Evolutionary conservation across 2,797 vertebrate species (phyloP).

Genomic region (Falco concolor): DNA sequence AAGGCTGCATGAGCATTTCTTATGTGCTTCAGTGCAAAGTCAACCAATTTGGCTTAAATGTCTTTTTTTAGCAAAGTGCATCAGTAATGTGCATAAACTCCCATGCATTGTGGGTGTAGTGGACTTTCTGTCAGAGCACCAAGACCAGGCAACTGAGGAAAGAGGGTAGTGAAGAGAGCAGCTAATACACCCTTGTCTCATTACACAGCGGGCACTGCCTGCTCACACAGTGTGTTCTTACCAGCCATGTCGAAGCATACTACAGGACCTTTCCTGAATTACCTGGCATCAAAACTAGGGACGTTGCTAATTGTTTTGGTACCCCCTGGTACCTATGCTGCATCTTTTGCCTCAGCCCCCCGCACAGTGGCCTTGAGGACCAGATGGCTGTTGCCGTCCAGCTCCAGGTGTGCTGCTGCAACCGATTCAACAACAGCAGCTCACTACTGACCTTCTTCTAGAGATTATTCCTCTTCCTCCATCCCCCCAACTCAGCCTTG

Average conservation of each 20-base stretch:
- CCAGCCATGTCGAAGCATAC: background rate
- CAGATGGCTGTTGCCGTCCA: background rate
- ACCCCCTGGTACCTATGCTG: background rate
- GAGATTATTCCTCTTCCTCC: background rate
- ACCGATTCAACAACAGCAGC: background rate
- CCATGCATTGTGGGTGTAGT: background rate
- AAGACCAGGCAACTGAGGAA: background rate
- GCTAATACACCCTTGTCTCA: rapidly evolving
- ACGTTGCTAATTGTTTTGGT: background rate
- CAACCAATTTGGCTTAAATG: background rate
- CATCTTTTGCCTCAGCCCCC: background rate
- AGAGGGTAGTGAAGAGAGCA: background rate
- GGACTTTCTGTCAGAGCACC: background rate
- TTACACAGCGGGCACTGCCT: rapidly evolving
- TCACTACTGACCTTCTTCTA: background rate
- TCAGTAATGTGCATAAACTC: background rate
- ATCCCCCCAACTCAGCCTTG: background rate
- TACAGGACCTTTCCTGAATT: background rate
- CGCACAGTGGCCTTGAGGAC: background rate
- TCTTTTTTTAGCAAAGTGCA: background rate
- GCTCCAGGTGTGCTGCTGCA: background rate
- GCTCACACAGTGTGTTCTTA: background rate
- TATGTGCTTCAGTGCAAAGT: background rate
- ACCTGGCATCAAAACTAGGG: background rate
- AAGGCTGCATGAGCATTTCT: background rate